These are phyloP conservation scores for Beris chalybata DNA, from an alignment of 2,888 invertebrate genomes.

Conservation along the genomic window DNA sequence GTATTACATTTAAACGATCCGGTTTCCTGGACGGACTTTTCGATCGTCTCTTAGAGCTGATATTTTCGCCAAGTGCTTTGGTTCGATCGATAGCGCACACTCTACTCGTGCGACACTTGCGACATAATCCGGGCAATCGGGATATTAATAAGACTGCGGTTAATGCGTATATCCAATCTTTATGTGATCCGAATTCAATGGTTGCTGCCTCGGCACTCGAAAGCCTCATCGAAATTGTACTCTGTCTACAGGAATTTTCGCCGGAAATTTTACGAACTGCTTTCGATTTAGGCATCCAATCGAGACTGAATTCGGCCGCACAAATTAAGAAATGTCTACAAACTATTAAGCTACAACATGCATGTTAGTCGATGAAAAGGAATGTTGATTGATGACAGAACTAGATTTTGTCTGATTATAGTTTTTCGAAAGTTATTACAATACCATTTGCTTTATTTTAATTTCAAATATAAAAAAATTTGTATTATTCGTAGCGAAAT, in stretches of 20 bases:
- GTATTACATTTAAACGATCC: conserved; percentile 69
- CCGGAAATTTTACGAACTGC: conserved; percentile 75
- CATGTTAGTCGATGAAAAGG: conserved; percentile 60
- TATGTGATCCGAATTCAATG: conserved; percentile 78
- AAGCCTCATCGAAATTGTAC: conserved; percentile 78
- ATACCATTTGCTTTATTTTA: too few relatives aligned
- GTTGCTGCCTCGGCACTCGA: conserved; percentile 78
- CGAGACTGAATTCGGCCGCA: conserved; percentile 73
- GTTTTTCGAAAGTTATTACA: too few relatives aligned
- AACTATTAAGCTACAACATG: conserved; percentile 80
- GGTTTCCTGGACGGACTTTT: conserved; percentile 67
- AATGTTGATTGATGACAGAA: too few relatives aligned
- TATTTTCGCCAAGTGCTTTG: conserved; percentile 64
- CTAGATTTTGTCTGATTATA: too few relatives aligned
- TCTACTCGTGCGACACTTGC: conserved; percentile 71
- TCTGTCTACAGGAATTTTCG: conserved; percentile 85
- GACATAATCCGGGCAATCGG: conserved; percentile 64
- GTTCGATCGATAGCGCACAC: conserved; percentile 72
- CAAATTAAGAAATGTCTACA: conserved; percentile 79
- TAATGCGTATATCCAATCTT: conserved; percentile 76
- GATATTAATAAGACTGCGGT: conserved; percentile 66
- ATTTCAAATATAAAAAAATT: too few relatives aligned
- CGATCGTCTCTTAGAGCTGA: conserved; percentile 65
- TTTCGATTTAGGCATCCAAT: conserved; percentile 79
- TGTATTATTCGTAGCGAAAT: too few relatives aligned